Conservation (phyloP, 1,140 invertebrate species). For the Chelonus insularis region DNA sequence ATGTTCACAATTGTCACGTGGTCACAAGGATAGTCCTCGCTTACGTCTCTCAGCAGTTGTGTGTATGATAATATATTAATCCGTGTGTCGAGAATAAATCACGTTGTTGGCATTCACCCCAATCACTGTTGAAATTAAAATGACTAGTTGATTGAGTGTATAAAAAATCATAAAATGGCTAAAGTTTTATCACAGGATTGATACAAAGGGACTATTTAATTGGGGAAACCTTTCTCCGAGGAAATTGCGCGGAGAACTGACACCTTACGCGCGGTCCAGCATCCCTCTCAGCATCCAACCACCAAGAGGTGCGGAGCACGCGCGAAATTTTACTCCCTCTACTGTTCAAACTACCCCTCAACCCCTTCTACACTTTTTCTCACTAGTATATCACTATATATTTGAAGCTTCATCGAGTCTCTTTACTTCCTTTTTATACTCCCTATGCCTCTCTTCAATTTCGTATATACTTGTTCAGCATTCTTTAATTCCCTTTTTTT, state of each 20-base stretch:
- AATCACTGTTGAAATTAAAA: slow-evolving; percentile 1
- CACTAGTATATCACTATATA: background rate
- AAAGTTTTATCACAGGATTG: too few relatives aligned
- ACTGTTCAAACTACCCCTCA: slow-evolving; percentile 7
- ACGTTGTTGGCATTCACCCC: too few relatives aligned
- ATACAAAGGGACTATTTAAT: slow-evolving; percentile 1
- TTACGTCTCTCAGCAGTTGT: slow-evolving; percentile 23
- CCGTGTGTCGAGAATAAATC: background rate
- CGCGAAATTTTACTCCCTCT: slow-evolving; percentile 43
- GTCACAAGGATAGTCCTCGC: slow-evolving; percentile 10
- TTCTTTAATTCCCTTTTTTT: too few relatives aligned
- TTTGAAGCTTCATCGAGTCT: background rate
- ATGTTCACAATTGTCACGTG: slow-evolving; percentile 43
- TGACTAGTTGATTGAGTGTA: background rate
- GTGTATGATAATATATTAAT: background rate
- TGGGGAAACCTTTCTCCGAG: slow-evolving; percentile 40
- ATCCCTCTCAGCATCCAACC: slow-evolving; percentile 49
- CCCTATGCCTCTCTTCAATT: too few relatives aligned
- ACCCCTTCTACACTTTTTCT: background rate
- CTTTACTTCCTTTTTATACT: background rate
- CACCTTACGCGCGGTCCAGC: slow-evolving; percentile 42
- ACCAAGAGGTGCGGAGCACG: slow-evolving; percentile 46
- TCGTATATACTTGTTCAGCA: too few relatives aligned
- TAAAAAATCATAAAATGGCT: too few relatives aligned
- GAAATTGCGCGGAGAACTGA: slow-evolving; percentile 52